Base-by-base conservation (phyloP, 2,113 vertebrate species). In the Aramus guarauna region DNA sequence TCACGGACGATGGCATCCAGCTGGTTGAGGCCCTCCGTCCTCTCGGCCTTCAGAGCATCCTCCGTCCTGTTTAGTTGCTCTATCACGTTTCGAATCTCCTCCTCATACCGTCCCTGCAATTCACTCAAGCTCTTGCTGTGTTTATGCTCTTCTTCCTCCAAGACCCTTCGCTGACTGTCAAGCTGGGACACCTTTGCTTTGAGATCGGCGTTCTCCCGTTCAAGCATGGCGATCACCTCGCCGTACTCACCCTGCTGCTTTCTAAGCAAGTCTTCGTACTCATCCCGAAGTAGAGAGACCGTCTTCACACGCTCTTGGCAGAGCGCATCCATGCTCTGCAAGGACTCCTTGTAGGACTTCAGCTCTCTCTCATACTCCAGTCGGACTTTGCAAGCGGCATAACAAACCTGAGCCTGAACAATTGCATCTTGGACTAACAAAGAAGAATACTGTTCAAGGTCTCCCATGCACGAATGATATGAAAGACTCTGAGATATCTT, bases 381-480 rank as follows among this genome's bases (percentile, higher is more conserved):
- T 15, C 97, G 98, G 60, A 99, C 97, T 94, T 97, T 98, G 96
- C 99, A 99, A 18, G 99, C 98, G 0, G 99, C 97, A 0, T 99
- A 99, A 23, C 98, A 99, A 58, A 99, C 98, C 89, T 99, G 99
- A 73, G 99, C 99, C 97, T 99, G 99, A 75, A 99, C 97, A 8
- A 99, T 98, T 8, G 99, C 99, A 48, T 99, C 99, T 5, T 98
- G 99, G 94, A 99, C 98, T 59, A 99, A 98, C 63, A 99, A 75
- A 9, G 99, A 98, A 32, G 98, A 98, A 43, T 98, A 98, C 27
- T 97, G 98, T 26, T 97, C 96, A 9, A 98, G 96, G 71, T 97
- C 89, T 66, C 96, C 96, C 85, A 98, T 94, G 20, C 97, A 97
- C 3, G 96, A 95, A 20, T 87, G 94, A 6, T 97, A 98, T 3